A percentile compares a stretch with the other conserved stretches of the same genome.
These are phyloP conservation scores for Drosophila subsilvestris DNA, from an alignment of 2,888 invertebrate genomes.

Conservation along the genomic window DNA sequence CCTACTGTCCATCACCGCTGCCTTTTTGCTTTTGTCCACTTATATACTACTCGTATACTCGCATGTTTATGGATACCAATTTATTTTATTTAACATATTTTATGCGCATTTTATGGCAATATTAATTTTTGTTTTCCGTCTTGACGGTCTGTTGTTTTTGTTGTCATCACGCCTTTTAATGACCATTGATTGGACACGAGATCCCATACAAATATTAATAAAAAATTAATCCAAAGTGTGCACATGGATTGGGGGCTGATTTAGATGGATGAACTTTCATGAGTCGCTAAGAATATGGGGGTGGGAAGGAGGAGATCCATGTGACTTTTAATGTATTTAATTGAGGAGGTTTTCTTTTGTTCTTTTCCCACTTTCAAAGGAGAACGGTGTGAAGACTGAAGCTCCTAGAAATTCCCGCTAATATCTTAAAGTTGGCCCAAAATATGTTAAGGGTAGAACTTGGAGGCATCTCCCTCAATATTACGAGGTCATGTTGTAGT, in stretches of 20 bases:
- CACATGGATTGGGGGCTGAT: slow-evolving; percentile 1
- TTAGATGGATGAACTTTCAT: slow-evolving; percentile 1
- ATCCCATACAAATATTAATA: slow-evolving; percentile 24
- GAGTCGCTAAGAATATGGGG: neutral
- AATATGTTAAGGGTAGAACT: no score
- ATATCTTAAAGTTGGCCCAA: no score
- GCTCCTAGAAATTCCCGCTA: no score
- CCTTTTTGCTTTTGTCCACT: slow-evolving; percentile 1
- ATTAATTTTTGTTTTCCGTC: slow-evolving; percentile 36
- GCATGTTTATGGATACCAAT: slow-evolving; percentile 35
- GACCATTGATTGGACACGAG: slow-evolving; percentile 19
- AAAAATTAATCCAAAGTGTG: slow-evolving; percentile 31
- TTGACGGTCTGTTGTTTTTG: slow-evolving; percentile 1
- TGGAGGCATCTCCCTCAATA: no score
- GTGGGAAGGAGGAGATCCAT: no score
- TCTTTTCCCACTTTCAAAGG: no score
- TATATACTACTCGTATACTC: neutral
- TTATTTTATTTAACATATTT: slow-evolving; percentile 54
- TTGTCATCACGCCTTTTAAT: slow-evolving; percentile 43
- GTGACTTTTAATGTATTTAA: no score
- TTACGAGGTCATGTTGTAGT: no score
- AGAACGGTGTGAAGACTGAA: no score
- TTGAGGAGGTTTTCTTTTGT: neutral
- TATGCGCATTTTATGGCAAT: slow-evolving; percentile 52
- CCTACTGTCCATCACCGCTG: slow-evolving; percentile 12